Conservation (phyloP, 2,888 invertebrate genomes). For the Scelioninae gen. 1 region DNA sequence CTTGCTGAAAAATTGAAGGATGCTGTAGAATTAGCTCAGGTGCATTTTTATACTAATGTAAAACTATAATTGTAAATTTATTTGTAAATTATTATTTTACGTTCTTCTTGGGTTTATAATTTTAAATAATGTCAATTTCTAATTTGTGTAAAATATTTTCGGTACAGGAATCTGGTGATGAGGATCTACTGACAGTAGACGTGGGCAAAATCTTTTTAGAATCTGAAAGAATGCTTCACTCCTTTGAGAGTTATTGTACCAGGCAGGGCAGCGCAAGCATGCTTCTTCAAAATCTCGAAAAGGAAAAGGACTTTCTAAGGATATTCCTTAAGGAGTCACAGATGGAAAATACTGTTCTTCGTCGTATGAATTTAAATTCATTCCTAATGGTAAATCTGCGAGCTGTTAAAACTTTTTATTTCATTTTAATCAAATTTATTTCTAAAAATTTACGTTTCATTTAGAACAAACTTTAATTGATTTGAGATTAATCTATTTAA, state of each 20-base stretch:
- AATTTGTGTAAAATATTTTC: neutral
- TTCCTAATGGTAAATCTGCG: constrained; percentile 94
- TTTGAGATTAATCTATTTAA: no score
- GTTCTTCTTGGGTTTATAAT: neutral
- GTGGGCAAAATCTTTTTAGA: constrained; percentile 96
- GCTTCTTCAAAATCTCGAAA: constrained; percentile 94
- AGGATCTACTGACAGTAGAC: constrained; percentile 93
- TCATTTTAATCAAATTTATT: no score
- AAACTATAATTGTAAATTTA: no score
- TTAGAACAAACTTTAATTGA: no score
- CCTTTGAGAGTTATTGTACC: constrained; percentile 97
- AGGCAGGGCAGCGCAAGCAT: constrained; percentile 96
- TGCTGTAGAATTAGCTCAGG: constrained; percentile 91
- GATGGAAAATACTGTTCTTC: constrained; percentile 96
- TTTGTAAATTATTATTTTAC: neutral
- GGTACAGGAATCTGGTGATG: constrained; percentile 84
- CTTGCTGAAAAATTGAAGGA: constrained; percentile 94
- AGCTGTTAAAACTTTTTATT: neutral
- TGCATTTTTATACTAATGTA: neutral
- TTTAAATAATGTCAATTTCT: neutral
- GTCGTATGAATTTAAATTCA: constrained; percentile 98
- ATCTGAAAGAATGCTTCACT: constrained; percentile 95
- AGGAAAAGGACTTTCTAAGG: constrained; percentile 96
- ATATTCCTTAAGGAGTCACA: constrained; percentile 98
- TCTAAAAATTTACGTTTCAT: no score